Percentiles rank a stretch among this genome's conserved stretches.
These are phyloP conservation scores for Xylocampa areola DNA, from an alignment of 2,888 invertebrate genomes.

Conservation along the genomic window DNA sequence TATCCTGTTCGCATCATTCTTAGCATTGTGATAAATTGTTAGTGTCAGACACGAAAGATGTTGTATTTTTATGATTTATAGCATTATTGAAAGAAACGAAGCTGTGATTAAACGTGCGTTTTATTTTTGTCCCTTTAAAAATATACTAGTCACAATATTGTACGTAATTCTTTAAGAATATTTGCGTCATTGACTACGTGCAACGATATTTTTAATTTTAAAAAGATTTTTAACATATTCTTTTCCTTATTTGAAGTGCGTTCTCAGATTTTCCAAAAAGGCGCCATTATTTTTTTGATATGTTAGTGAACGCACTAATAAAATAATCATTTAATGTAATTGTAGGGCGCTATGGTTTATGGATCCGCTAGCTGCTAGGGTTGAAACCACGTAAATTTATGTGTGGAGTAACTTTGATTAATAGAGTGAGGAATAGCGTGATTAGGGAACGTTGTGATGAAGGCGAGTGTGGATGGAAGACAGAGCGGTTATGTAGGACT, in stretches of 20 bases:
- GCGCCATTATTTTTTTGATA: no score
- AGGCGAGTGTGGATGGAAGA: no score
- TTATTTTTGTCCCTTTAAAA: constrained; percentile 39
- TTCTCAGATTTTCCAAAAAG: background rate
- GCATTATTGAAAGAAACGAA: constrained; percentile 71
- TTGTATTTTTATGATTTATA: constrained; percentile 58
- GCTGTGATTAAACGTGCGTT: constrained; percentile 67
- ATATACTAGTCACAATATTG: constrained; percentile 29
- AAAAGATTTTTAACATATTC: background rate
- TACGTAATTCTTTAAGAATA: constrained; percentile 6
- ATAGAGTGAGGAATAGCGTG: no score
- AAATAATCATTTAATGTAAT: no score
- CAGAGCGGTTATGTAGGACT: no score
- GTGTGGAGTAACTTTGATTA: no score
- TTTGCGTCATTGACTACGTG: constrained; percentile 34
- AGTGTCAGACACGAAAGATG: constrained; percentile 62
- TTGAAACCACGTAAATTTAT: no score
- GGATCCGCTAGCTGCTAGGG: no score
- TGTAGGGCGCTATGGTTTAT: no score
- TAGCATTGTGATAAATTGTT: constrained; percentile 56
- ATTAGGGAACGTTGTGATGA: no score
- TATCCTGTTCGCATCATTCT: constrained; percentile 39
- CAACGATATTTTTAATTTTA: constrained; percentile 10
- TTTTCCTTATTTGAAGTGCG: background rate
- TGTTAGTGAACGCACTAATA: no score